Conservation (phyloP, 2,797 vertebrate genomes). For the Bovichtus diacanthus region DNA sequence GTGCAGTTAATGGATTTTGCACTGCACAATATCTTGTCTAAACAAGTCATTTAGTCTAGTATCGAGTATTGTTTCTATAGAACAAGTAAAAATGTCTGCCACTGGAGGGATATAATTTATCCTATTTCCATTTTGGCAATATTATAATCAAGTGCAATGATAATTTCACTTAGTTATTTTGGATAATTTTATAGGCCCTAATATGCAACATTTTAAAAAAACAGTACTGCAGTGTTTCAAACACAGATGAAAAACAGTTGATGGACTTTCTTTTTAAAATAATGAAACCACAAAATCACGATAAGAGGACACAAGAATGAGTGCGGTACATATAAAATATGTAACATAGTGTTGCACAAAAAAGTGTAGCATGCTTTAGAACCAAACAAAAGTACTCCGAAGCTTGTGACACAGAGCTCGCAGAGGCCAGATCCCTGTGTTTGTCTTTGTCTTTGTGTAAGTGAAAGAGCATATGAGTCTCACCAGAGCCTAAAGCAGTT, state of each 20-base stretch:
- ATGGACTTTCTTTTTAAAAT: background rate
- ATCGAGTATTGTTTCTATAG: background rate
- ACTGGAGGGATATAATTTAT: background rate
- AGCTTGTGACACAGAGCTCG: background rate
- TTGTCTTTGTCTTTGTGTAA: conserved; percentile 47
- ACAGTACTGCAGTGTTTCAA: background rate
- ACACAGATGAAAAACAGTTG: background rate
- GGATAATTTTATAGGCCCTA: too few species aligned
- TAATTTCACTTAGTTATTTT: too few species aligned
- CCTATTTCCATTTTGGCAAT: background rate
- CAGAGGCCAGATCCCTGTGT: conserved; percentile 33
- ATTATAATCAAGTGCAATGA: background rate
- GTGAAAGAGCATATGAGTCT: conserved; percentile 65
- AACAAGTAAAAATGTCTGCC: conserved; percentile 5
- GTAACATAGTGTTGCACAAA: background rate
- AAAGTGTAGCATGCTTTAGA: background rate
- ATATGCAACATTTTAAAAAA: background rate
- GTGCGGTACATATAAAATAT: background rate
- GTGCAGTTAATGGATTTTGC: conserved; percentile 18
- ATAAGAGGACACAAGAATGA: background rate
- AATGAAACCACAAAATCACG: background rate
- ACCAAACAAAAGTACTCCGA: background rate
- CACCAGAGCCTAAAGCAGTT: conserved; percentile 20
- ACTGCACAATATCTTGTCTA: conserved; percentile 12
- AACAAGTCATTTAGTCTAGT: conserved; percentile 22